Evolutionary conservation across 2,888 invertebrate species (phyloP), one percentile per base, ranked within the genome.

Genomic region (Proisotoma minuta): DNA sequence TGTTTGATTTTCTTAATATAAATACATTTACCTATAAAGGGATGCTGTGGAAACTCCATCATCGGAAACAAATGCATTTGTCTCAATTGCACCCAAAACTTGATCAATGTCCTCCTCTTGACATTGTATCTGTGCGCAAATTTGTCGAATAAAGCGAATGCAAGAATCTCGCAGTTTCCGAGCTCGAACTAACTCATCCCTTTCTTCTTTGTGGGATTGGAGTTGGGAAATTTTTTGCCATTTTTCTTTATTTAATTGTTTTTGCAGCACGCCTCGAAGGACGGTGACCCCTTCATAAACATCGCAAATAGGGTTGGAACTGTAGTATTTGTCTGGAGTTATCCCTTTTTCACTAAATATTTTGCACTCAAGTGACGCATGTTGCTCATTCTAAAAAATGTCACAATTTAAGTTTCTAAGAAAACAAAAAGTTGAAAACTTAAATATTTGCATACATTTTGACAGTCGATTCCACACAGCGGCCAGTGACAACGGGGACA

Each of bases 221-320:
- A 86, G 75, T 59, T 78, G 79, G 73, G 82, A 77, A 20, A 85
- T 76, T 49, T 79, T 79, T 62, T 83, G 81, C 76, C 79, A 84
- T 72, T 82, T 81, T 39, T 78, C 78, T n/a, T 15, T 15, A n/a
- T 43, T n/a, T 20, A 12, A 4, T 5, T 4, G 5, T 20, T 43
- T 43, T n/a, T 12, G 18, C 18, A 43, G 18, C 5, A 43, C 10
- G 10, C 79, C 76, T 71, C 82, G 83, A 74, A 88, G 78, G 40
- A 87, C 78, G 65, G 88, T 77, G 28, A 84, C 84, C 70, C 88
- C 81, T 2, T 88, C 76, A 2, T 87, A 84, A 50, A 84, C 80
- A 56, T 88, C 85, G 27, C 84, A 83, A 75, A 86, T 85, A 70
- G 87, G 87, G 0, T 70, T 67, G 39, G 63, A 62, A 22, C 69